Evolutionary conservation across 1,140 invertebrate species (phyloP).

Genomic region (Matsumurasca onukii): DNA sequence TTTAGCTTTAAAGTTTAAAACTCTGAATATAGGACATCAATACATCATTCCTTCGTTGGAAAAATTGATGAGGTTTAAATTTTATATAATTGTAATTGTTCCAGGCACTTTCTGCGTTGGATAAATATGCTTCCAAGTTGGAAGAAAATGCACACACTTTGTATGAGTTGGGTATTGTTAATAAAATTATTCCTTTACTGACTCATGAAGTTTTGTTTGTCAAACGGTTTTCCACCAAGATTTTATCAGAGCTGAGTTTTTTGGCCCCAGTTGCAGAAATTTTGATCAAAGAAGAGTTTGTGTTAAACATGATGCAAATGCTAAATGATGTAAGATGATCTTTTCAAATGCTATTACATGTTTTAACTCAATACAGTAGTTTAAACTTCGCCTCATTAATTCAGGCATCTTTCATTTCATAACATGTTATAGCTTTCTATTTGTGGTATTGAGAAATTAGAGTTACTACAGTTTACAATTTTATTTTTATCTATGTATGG

Average conservation of each 20-base stretch:
- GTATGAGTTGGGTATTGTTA: background rate
- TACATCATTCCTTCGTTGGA: too few species aligned
- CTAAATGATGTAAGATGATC: background rate
- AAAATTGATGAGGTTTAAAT: too few species aligned
- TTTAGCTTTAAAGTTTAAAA: too few species aligned
- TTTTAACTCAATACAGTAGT: too few species aligned
- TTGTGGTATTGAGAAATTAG: too few species aligned
- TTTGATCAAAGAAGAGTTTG: background rate
- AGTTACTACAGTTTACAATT: too few species aligned
- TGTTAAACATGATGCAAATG: background rate
- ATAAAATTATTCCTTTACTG: conserved; percentile 4
- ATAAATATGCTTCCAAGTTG: conserved; percentile 15
- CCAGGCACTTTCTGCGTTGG: conserved; percentile 9
- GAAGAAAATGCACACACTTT: conserved; percentile 10
- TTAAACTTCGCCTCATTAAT: too few species aligned
- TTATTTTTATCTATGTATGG: too few species aligned
- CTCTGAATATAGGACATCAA: too few species aligned
- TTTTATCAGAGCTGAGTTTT: conserved; percentile 45
- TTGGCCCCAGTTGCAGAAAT: background rate
- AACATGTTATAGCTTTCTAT: too few species aligned
- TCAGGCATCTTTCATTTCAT: too few species aligned
- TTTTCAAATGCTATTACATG: too few species aligned
- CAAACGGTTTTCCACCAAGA: conserved; percentile 47
- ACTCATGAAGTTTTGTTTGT: background rate
- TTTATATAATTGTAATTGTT: conserved; percentile 39